These are phyloP conservation scores for Macquaria australasica DNA, from an alignment of 2,113 vertebrate species.

Conservation along the genomic window DNA sequence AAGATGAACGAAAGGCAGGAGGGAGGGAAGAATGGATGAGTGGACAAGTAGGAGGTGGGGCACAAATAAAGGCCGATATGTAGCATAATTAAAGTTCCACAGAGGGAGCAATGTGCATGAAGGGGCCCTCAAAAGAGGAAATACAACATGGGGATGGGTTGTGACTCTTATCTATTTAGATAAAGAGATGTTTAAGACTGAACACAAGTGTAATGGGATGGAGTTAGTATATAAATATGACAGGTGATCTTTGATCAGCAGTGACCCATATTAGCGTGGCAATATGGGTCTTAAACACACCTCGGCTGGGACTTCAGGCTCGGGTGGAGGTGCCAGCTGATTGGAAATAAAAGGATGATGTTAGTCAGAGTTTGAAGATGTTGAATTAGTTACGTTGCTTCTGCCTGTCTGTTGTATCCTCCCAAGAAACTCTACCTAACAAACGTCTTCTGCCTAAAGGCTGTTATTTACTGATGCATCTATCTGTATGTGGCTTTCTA, in stretches of 20 bases:
- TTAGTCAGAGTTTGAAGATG: constrained; percentile 76
- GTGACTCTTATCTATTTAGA: constrained; percentile 28
- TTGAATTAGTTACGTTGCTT: constrained; percentile 48
- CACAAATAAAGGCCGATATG: constrained; percentile 4
- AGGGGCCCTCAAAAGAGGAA: not conserved
- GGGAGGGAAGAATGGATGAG: constrained; percentile 11
- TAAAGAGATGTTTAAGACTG: constrained; percentile 24
- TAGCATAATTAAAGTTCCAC: constrained; percentile 18
- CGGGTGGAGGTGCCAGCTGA: constrained; percentile 92
- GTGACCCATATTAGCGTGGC: constrained; percentile 80
- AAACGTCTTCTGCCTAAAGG: not conserved
- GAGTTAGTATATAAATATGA: constrained; percentile 29
- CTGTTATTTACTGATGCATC: not conserved
- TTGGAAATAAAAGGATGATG: constrained; percentile 87
- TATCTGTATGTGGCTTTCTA: constrained; percentile 6
- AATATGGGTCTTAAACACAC: constrained; percentile 89
- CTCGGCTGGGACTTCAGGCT: constrained; percentile 91
- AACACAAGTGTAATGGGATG: constrained; percentile 28
- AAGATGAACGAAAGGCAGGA: constrained; percentile 18
- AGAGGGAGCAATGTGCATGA: not conserved
- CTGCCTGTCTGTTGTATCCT: constrained; percentile 17
- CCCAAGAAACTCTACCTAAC: not conserved
- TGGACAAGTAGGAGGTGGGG: not conserved
- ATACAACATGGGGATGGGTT: constrained; percentile 1
- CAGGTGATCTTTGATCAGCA: constrained; percentile 59